phyloP scores from a whole-genome alignment of 2,888 invertebrate species.

The Spialia ferax region DNA sequence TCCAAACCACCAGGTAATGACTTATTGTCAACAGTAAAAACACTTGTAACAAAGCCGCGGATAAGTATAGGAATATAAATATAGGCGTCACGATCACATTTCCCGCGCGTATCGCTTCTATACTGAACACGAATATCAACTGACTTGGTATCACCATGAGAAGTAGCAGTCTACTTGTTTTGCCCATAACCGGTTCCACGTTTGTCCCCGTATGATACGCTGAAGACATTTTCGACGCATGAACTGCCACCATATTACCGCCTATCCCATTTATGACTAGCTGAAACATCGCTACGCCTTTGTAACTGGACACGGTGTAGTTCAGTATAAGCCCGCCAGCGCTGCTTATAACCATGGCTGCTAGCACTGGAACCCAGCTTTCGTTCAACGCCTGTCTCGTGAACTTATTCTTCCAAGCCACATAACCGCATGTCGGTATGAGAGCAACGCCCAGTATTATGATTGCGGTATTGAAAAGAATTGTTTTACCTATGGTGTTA shows the following conservation, averaged over 20 bases:
- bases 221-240: conserved; percentile 95
- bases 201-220: conserved; percentile 90
- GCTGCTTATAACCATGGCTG: conserved; percentile 96
- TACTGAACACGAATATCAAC: conserved; percentile 94
- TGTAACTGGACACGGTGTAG: conserved; percentile 93
- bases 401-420: conserved; percentile 93
- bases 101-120: conserved; percentile 93
- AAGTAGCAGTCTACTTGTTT: conserved; percentile 91
- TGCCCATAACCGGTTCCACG: conserved; percentile 82
- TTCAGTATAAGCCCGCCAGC: conserved; percentile 95
- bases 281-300: conserved; percentile 96
- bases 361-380: conserved; percentile 96
- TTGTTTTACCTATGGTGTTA: conserved; percentile 55
- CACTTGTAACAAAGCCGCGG: conserved; percentile 90
- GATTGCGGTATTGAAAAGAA: conserved; percentile 89
- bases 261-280: conserved; percentile 97
- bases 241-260: conserved; percentile 96
- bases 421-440: conserved; percentile 93
- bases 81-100: conserved; percentile 93
- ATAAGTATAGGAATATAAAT: conserved; percentile 92
- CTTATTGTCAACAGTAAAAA: conserved; percentile 92
- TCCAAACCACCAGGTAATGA: conserved; percentile 92
- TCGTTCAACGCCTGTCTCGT: conserved; percentile 93
- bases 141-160: conserved; percentile 96
- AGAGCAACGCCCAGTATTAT: conserved; percentile 89